These are phyloP conservation scores for Stomorhina lunata DNA, from an alignment of 2,888 invertebrate genomes.

Conservation along the genomic window DNA sequence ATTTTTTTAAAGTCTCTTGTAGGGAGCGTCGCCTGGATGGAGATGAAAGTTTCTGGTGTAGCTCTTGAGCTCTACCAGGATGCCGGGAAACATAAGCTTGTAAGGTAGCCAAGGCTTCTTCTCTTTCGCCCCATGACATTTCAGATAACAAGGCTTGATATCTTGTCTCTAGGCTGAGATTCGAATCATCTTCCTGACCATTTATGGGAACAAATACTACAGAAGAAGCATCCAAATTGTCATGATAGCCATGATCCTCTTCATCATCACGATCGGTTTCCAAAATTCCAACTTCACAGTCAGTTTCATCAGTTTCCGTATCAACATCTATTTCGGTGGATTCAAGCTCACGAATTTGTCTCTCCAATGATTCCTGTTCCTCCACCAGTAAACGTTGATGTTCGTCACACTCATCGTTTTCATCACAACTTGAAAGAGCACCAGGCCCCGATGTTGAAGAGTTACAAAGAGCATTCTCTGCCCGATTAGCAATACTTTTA, in stretches of 20 bases:
- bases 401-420: constrained; percentile 83
- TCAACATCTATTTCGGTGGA: constrained; percentile 88
- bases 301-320: constrained; percentile 90
- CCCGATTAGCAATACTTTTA: constrained; percentile 72
- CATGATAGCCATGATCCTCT: constrained; percentile 69
- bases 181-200: constrained; percentile 76
- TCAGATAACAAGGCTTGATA: constrained; percentile 86
- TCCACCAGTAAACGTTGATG: constrained; percentile 88
- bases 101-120: constrained; percentile 88
- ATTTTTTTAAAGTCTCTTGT: constrained; percentile 88
- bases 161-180: constrained; percentile 83
- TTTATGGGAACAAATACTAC: constrained; percentile 75
- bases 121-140: constrained; percentile 92
- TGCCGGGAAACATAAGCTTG: constrained; percentile 91
- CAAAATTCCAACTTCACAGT: constrained; percentile 77
- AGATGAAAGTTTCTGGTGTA: constrained; percentile 96
- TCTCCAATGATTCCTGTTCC: constrained; percentile 87
- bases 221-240: constrained; percentile 70
- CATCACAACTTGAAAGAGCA: constrained; percentile 79
- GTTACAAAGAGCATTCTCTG: constrained; percentile 60
- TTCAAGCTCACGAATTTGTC: constrained; percentile 88
- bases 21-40: constrained; percentile 92
- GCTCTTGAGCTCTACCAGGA: constrained; percentile 93
- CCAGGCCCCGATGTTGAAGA: constrained; percentile 62
- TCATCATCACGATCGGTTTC: constrained; percentile 72